These are phyloP conservation scores for Argopecten irradians DNA, from an alignment of 1,140 invertebrate genomes.

Conservation along the genomic window DNA sequence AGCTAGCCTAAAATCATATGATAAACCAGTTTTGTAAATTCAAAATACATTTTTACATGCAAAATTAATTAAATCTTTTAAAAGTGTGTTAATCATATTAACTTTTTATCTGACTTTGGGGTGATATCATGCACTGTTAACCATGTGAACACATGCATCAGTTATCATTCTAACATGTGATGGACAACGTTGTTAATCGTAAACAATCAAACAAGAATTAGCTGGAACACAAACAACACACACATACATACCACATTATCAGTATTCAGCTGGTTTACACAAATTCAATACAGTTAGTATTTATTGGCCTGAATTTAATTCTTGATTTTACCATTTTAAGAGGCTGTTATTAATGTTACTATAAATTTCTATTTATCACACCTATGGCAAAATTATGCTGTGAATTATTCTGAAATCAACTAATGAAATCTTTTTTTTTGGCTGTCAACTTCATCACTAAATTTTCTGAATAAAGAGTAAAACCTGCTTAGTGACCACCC, in stretches of 20 bases:
- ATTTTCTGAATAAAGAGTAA: too few relatives aligned
- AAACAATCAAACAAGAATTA: slow-evolving; percentile 11
- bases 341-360: too few relatives aligned
- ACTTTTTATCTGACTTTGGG: background rate
- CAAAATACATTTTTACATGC: background rate
- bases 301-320: too few relatives aligned
- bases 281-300: background rate
- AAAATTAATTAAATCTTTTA: too few relatives aligned
- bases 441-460: too few relatives aligned
- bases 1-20: background rate
- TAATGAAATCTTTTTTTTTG: too few relatives aligned
- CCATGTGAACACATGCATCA: background rate
- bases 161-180: background rate
- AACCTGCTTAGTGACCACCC: too few relatives aligned
- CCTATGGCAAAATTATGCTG: too few relatives aligned
- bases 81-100: background rate
- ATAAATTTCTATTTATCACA: too few relatives aligned
- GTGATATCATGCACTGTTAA: background rate
- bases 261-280: background rate
- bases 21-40: background rate
- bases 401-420: too few relatives aligned
- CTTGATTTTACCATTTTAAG: too few relatives aligned
- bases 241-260: slow-evolving; percentile 17
- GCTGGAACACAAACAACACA: background rate
- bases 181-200: background rate